Evolutionary conservation across 2,797 vertebrate species (phyloP).

Genomic region (Halcyon chelicuti): DNA sequence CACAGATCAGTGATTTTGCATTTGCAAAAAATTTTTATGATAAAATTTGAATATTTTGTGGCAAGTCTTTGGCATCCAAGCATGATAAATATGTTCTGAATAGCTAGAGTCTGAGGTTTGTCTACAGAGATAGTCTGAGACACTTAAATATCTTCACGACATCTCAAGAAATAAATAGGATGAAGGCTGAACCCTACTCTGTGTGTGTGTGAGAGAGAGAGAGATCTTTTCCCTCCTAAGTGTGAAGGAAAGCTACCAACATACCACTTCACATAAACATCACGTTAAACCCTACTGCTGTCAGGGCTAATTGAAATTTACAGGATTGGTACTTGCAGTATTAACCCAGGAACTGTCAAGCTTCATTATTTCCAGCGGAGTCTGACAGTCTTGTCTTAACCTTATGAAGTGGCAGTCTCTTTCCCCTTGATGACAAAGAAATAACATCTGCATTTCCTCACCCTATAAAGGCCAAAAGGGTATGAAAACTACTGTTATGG

Average conservation of each 20-base stretch:
- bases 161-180: not conserved
- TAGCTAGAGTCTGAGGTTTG: not conserved
- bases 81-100: not conserved
- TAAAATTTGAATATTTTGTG: not conserved
- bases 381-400: conserved; percentile 56
- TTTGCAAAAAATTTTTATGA: not conserved
- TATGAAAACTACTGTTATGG: not conserved
- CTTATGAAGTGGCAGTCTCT: conserved; percentile 58
- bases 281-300: conserved; percentile 48
- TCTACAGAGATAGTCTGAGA: not conserved
- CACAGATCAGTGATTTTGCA: not conserved
- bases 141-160: not conserved
- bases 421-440: conserved; percentile 63
- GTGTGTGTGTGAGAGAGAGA: not conserved
- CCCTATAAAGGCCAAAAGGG: conserved; percentile 1
- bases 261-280: conserved; percentile 54
- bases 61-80: not conserved
- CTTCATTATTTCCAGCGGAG: conserved; percentile 54
- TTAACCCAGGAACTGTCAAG: conserved; percentile 60
- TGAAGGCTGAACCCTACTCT: not conserved
- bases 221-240: conserved; percentile 29
- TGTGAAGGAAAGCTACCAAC: conserved; percentile 67
- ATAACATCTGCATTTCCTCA: conserved; percentile 53
- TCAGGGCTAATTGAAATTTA: conserved; percentile 61
- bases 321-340: conserved; percentile 47